Evolutionary conservation across 2,888 invertebrate genomes (phyloP).

Genomic region (Leptinotarsa tumamoca): DNA sequence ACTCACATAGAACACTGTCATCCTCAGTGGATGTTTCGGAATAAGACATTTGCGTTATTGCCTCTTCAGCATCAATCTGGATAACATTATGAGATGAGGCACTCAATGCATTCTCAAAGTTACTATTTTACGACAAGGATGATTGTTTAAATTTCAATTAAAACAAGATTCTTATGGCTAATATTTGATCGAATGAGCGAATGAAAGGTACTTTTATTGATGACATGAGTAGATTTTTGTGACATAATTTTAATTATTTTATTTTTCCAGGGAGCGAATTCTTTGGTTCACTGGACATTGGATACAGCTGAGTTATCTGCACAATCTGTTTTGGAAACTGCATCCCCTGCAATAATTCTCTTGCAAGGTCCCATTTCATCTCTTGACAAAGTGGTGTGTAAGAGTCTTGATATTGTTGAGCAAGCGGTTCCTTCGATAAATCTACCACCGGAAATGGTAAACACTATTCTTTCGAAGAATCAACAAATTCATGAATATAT

Average conservation of each 20-base stretch:
- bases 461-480: constrained; percentile 47
- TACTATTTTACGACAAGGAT: no score
- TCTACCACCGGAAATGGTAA: constrained; percentile 87
- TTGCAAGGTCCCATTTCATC: constrained; percentile 79
- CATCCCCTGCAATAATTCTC: constrained; percentile 79
- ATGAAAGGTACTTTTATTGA: no score
- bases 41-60: no score
- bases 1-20: no score
- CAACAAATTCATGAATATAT: neutral
- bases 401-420: constrained; percentile 87
- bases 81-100: no score
- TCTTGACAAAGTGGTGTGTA: constrained; percentile 83
- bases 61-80: no score
- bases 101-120: no score
- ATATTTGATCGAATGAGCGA: no score
- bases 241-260: constrained; percentile 5
- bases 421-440: constrained; percentile 84
- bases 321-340: constrained; percentile 77
- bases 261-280: constrained; percentile 74
- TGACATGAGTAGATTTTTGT: no score
- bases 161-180: no score
- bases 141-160: no score
- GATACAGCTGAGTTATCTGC: constrained; percentile 81
- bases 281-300: constrained; percentile 81
- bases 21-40: no score